Percentiles rank a stretch among this genome's conserved stretches.
Evolutionary conservation across 2,797 vertebrate genomes (phyloP).

Genomic region (Myotis pilosus): DNA sequence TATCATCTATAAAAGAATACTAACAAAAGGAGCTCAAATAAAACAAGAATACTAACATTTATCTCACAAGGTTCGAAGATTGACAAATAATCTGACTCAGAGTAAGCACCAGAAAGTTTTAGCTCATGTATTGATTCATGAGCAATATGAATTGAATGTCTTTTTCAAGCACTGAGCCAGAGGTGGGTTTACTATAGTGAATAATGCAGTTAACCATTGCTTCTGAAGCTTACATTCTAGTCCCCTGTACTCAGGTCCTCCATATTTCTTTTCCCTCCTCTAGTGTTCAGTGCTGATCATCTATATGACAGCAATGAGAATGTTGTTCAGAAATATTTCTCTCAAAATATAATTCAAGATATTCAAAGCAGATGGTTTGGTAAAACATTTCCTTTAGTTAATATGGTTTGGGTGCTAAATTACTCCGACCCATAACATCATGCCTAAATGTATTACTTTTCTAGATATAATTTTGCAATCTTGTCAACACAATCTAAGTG

Average conservation of each 20-base stretch:
- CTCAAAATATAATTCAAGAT: not conserved
- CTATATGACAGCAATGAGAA: not conserved
- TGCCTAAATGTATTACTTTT: not conserved
- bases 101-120: not conserved
- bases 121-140: too few relatives aligned
- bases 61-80: not conserved
- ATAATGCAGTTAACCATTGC: too few relatives aligned
- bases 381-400: not conserved
- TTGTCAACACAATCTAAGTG: not conserved
- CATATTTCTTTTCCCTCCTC: not conserved
- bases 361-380: not conserved
- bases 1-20: not conserved
- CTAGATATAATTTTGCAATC: not conserved
- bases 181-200: not conserved
- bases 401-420: not conserved
- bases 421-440: not conserved
- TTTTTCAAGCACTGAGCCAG: not conserved
- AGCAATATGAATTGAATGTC: not conserved
- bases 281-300: not conserved
- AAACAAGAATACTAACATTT: not conserved
- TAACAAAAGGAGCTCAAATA: not conserved
- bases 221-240: not conserved
- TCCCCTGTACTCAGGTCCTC: not conserved
- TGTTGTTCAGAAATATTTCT: not conserved
- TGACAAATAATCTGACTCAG: not conserved